phyloP scores from a whole-genome alignment of 2,797 vertebrate species.

The Amniataba percoides region DNA sequence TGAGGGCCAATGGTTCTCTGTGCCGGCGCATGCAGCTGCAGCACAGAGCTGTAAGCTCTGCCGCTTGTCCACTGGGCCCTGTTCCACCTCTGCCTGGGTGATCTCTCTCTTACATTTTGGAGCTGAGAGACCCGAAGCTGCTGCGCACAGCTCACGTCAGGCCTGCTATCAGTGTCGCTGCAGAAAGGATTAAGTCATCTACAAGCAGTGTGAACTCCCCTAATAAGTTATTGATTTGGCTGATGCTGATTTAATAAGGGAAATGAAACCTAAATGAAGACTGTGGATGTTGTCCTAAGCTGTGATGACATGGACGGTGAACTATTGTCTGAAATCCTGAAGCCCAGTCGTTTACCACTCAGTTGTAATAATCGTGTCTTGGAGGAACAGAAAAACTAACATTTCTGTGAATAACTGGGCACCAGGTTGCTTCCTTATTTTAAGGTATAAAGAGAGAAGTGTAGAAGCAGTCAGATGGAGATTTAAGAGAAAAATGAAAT shows the following conservation, averaged over 20 bases:
- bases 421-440: slow-evolving; percentile 17
- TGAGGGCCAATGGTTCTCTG: slow-evolving; percentile 51
- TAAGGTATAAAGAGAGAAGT: slow-evolving; percentile 7
- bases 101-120: slow-evolving; percentile 56
- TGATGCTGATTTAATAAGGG: slow-evolving; percentile 44
- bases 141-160: slow-evolving; percentile 14
- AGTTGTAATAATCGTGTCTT: slow-evolving; percentile 28
- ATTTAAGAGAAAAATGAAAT: slow-evolving; percentile 52
- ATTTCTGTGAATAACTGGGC: slow-evolving; percentile 11
- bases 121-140: slow-evolving; percentile 32
- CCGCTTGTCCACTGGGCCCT: slow-evolving; percentile 30
- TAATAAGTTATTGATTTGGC: slow-evolving; percentile 76
- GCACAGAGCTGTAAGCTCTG: slow-evolving; percentile 61
- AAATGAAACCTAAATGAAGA: slow-evolving; percentile 67
- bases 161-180: slow-evolving; percentile 26
- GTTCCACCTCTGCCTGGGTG: slow-evolving; percentile 54
- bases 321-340: slow-evolving; percentile 19
- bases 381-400: slow-evolving; percentile 8
- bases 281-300: slow-evolving; percentile 22
- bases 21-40: slow-evolving; percentile 71
- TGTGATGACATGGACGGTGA: slow-evolving; percentile 11
- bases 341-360: slow-evolving; percentile 18
- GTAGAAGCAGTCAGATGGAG: slow-evolving; percentile 32
- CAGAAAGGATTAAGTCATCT: slow-evolving; percentile 66
- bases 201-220: slow-evolving; percentile 54